Conservation (phyloP, 2,888 invertebrate species). For the Microchrysa polita region DNA sequence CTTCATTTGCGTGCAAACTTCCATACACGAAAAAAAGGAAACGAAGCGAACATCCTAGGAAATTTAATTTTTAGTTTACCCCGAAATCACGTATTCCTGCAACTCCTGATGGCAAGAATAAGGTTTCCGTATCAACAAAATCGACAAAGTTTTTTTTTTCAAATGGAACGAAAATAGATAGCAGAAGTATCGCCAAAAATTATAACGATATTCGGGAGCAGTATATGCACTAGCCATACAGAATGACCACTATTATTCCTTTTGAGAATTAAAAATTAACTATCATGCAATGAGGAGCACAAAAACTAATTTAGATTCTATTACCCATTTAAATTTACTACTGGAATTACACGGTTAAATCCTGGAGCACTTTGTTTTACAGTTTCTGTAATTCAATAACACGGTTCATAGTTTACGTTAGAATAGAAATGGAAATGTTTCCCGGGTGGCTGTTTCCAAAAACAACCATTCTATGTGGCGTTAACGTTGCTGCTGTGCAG, state of each 20-base stretch:
- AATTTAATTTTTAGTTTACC: no score
- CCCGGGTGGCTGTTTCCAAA: background rate
- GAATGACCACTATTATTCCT: background rate
- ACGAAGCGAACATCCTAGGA: no score
- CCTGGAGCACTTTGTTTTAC: background rate
- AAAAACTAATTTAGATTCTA: slow-evolving; percentile 10
- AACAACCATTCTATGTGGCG: background rate
- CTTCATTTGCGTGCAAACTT: no score
- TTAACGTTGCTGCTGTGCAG: background rate
- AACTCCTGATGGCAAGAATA: no score
- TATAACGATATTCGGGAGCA: background rate
- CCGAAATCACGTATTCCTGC: no score
- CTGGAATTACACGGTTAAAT: background rate
- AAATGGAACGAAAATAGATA: no score
- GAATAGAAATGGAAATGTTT: background rate
- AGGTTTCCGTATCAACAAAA: no score
- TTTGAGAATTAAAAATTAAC: no score
- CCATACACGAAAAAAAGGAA: no score
- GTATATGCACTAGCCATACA: background rate
- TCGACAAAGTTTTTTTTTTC: no score
- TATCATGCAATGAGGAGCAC: background rate
- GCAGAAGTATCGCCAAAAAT: no score
- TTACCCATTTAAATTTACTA: background rate
- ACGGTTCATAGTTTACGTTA: background rate
- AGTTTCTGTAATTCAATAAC: background rate